Evolutionary conservation across 92 coral and sea anemone genomes (phyloP).

Genomic region (Epizoanthus ramosus): DNA sequence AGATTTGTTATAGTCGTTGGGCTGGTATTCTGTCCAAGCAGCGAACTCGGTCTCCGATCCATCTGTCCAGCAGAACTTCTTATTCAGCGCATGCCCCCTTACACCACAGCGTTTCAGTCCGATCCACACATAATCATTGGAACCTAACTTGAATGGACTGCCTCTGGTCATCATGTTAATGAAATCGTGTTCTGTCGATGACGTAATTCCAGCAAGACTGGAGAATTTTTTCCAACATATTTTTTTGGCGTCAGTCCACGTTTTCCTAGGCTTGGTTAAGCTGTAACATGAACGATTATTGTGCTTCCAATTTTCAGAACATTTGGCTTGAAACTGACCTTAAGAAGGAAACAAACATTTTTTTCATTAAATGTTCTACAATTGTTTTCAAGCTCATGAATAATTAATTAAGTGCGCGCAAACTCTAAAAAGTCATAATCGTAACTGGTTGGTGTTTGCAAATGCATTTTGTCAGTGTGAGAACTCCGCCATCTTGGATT

Average conservation of each 20-base stretch:
- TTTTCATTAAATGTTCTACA: too few species aligned
- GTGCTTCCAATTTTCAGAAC: constrained; percentile 14
- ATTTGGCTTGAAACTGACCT: constrained; percentile 7
- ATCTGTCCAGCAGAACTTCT: constrained; percentile 33
- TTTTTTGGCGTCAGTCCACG: neutral
- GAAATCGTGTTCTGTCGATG: neutral
- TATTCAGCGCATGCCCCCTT: too few species aligned
- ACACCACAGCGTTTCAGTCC: constrained; percentile 24
- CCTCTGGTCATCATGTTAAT: neutral
- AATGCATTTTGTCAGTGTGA: too few species aligned
- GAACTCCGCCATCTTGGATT: too few species aligned
- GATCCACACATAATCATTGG: constrained; percentile 13
- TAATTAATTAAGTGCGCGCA: too few species aligned
- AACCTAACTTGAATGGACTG: constrained; percentile 15
- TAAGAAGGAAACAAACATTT: neutral
- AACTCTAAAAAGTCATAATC: too few species aligned
- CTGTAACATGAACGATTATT: constrained; percentile 7
- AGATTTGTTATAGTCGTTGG: neutral
- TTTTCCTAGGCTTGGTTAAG: neutral
- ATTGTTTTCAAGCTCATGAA: too few species aligned
- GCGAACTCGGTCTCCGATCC: constrained; percentile 12
- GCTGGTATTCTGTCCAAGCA: neutral
- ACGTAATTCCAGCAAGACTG: constrained; percentile 19
- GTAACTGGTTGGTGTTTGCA: too few species aligned
- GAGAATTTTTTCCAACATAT: neutral